Percentiles rank a stretch among this genome's conserved stretches.
phyloP scores from a whole-genome alignment of 2,113 vertebrate genomes.

The Prunella fulvescens region DNA sequence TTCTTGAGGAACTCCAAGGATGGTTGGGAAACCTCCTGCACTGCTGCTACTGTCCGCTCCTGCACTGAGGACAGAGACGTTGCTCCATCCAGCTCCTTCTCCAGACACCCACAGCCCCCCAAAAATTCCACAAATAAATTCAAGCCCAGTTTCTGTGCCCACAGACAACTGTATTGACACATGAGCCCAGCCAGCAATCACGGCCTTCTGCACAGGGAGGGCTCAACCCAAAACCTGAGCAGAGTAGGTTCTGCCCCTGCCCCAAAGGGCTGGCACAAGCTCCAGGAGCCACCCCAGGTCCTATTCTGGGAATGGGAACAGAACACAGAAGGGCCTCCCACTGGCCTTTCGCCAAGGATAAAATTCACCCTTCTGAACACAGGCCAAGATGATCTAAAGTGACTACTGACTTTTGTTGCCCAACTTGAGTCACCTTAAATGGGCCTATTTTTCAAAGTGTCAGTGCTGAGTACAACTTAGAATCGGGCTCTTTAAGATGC shows the following conservation, averaged over 20 bases:
- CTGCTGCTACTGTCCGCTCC: background rate
- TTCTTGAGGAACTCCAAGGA: background rate
- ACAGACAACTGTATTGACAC: background rate
- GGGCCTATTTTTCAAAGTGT: constrained; percentile 43
- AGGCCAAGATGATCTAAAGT: constrained; percentile 56
- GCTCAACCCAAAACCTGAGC: background rate
- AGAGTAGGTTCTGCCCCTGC: background rate
- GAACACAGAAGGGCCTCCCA: constrained; percentile 26
- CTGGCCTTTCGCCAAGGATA: constrained; percentile 36
- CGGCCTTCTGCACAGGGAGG: background rate
- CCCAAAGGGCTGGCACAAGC: background rate
- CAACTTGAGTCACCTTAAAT: constrained; percentile 65
- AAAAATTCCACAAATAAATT: background rate
- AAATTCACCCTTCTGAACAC: constrained; percentile 53
- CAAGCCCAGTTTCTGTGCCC: background rate
- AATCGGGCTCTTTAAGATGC: background rate
- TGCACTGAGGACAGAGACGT: background rate
- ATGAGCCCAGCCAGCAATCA: rapidly evolving
- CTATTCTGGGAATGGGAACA: constrained; percentile 54
- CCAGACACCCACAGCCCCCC: background rate
- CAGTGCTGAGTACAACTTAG: background rate
- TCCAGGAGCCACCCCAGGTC: constrained; percentile 27
- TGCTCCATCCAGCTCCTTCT: background rate
- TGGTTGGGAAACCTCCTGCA: background rate
- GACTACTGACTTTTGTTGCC: constrained; percentile 61